Evolutionary conservation across 2,888 invertebrate species (phyloP), one percentile per base, ranked within the genome.

Genomic region (Campoplex nolae): DNA sequence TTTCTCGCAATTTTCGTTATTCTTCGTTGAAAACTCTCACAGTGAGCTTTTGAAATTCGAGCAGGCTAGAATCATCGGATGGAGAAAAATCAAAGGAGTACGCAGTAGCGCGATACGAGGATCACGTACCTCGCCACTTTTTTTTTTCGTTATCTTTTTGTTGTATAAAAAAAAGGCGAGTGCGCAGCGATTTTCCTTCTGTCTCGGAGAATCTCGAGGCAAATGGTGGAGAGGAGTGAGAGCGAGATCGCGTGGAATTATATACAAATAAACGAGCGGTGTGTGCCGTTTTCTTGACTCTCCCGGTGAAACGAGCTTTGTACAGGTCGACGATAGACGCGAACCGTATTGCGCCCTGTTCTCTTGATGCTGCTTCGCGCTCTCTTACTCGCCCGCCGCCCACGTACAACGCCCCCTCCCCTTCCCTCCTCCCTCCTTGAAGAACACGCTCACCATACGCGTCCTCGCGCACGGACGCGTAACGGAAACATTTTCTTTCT

Each of bases 291-390:
- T 84, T 62, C 67, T 83, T 70, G 81, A 84, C 45, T 32, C 71
- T 58, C 54, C 48, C 77, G 84, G 67, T 78, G 75, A 70, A 78
- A 74, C 68, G 81, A 58, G 58, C 45, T 77, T 38, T 35, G 78
- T 83, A 86, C 87, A 78, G 84, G 84, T 87, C 81, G 81, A 84
- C 83, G 86, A 77, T 84, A 74, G 84, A 84, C 84, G 87, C 84
- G 84, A 78, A 82, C 84, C 81, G 81, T 78, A 70, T 87, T 73
- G 51, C 67, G 42, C 56, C 62, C 65, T 73, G 71, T 56, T 56
- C 80, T 68, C 45, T 56, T 18, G 62, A 62, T 45, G 45, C 62
- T 62, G 76, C 45, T 76, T n/a, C 73, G 54, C 58, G 45, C 65
- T 58, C 75, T 38, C 48, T 32, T 48, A 54, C 71, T 83, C 76